Base-by-base conservation (phyloP, 2,113 vertebrate genomes). In the Chlamydotis undulata region DNA sequence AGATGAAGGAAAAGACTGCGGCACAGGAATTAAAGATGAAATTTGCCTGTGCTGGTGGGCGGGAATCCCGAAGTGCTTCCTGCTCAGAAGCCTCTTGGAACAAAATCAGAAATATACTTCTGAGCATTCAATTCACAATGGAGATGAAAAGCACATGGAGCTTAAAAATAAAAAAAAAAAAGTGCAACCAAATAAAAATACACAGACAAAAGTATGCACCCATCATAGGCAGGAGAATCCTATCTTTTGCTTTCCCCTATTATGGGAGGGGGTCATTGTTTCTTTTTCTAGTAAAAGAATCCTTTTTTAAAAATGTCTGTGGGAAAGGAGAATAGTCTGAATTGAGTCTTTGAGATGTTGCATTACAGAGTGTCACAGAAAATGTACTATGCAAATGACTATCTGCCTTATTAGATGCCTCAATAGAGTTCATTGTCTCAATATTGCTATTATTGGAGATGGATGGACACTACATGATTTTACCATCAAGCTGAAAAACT, bases 401-500 rank as follows among this genome's bases (percentile, higher is more conserved):
- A 88, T 97, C 97, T 97, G 97, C 95, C 97, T 97, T 97, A 97
- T 97, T 94, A 96, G 94, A 95, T 85, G 96, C 76, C 87, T 98
- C 97, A 98, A 98, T 98, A 94, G 98, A 91, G 74, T 41, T 93
- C 97, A 98, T 98, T 98, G 98, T 98, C 92, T 95, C 93, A 89
- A 92, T 97, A 97, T 98, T 91, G 97, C 98, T 98, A 98, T 98
- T 98, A 98, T 97, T 98, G 97, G 97, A 96, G 94, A 97, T 98
- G 90, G 97, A 97, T 97, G 97, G 98, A 97, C 97, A 97, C 97
- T 96, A 96, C 87, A 92, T 97, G 97, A 98, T 98, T 98, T 97
- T 98, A 96, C 97, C 97, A 97, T 97, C 92, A 92, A 96, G 85
- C 97, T 98, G 97, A 98, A 98, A 97, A 98, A 97, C 94, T 94